Evolutionary conservation across 1,140 invertebrate species (phyloP).

Genomic region (Musca domestica): DNA sequence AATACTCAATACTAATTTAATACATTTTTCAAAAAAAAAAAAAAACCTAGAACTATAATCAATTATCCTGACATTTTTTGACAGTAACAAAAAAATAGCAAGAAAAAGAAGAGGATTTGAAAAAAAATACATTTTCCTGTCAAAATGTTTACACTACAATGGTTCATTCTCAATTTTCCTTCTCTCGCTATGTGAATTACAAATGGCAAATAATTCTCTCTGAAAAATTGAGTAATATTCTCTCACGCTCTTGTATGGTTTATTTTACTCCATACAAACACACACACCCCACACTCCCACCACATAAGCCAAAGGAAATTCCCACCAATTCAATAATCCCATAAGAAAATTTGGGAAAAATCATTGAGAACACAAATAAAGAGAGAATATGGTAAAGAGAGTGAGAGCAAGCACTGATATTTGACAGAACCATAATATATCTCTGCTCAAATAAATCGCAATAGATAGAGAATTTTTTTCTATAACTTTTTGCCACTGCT

Average conservation of each 20-base stretch:
- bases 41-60: background rate
- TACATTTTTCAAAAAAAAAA: background rate
- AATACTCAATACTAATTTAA: no score
- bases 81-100: background rate
- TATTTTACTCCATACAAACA: background rate
- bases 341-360: background rate
- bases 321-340: conserved; percentile 4
- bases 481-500: conserved; percentile 20
- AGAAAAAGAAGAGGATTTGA: background rate
- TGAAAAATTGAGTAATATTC: no score
- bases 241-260: background rate
- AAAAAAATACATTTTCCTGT: conserved; percentile 7
- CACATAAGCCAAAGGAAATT: background rate
- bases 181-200: background rate
- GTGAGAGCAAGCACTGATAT: background rate
- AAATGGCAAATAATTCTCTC: no score
- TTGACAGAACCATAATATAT: conserved; percentile 25
- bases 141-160: conserved; percentile 8
- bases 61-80: background rate
- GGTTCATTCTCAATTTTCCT: background rate
- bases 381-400: background rate
- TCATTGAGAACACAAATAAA: background rate
- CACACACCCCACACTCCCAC: no score
- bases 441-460: conserved; percentile 48
- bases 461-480: conserved; percentile 53